Evolutionary conservation across 2,113 vertebrate genomes (phyloP), one percentile per base, ranked within the genome.

Genomic region (Onychostruthus taczanowskii): DNA sequence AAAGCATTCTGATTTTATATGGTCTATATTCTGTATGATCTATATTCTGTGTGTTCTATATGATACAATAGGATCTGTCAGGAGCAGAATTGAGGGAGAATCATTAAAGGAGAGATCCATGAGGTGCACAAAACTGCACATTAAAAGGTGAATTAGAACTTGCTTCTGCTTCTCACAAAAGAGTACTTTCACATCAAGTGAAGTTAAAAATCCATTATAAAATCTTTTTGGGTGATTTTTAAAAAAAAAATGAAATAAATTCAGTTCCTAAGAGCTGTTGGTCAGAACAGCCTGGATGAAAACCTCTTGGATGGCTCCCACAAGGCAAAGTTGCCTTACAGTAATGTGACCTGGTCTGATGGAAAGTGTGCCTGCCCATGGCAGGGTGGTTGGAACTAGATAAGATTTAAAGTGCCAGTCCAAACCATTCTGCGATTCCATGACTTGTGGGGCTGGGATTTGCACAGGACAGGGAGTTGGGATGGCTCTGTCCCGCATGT

Each of bases 401-500:
- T 37, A 47, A 69, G 17, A 21, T 43, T 56, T 43, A 9, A 49
- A 55, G 41, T 62, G 55, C 31, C 63, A 76, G 6, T 35, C 47
- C 21, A 83, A 68, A 47, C 14, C 14, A 27, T 41, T 15, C 47
- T 47, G 53, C 55, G 47, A 31, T 19, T 41, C 46, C 27, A 0
- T 41, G 78, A 10, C 16, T 13, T 17, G 35, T 1, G 26, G 55
- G 77, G 28, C 47, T 2, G 27, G n/a, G 46, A 30, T 53, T 47
- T 3, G 3, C 4, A 3, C 30, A 44, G 47, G 47, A 9, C 52
- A 22, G 26, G 24, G 61, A 23, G 13, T 3, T 31, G 68, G 56
- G 30, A 4, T 3, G 2, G 35, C 49, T 43, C 78, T 17, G 64
- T 47, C 5, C 35, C 37, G 23, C 18, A 1, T 0, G 0, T 2